Base-by-base conservation (phyloP, 2,113 vertebrate species). In the Haemorhous mexicanus region DNA sequence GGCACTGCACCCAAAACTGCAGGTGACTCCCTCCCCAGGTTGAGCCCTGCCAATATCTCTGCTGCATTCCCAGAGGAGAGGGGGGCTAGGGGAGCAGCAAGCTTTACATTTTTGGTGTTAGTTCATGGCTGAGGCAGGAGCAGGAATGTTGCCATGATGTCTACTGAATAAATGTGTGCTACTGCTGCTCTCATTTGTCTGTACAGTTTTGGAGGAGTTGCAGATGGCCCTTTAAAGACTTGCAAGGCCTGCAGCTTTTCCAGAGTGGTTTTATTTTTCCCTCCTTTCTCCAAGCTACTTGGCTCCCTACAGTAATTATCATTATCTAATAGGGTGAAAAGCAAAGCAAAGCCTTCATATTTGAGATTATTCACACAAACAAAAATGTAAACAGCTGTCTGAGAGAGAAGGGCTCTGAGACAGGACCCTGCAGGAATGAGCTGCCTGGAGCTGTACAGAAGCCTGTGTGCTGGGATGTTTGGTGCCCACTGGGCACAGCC, bases 331-430 rank as follows among this genome's bases (percentile, higher is more conserved):
- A 37, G 83, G 69, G 69, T 84, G 73, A 92, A 94, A 94, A 90
- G 95, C 61, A 87, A 93, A 91, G 82, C 55, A 30, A 80, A 95
- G 80, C 69, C 64, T 94, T 94, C 94, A 56, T 93, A 90, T 84
- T 84, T 96, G 85, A 96, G 92, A 96, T 97, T 94, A 89, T 96
- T 96, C 94, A 90, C 90, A 44, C 88, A 95, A 94, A 90, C 88
- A 86, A 59, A 93, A 96, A 96, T 93, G 95, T 95, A 95, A 96
- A 93, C 87, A 92, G 95, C 92, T 93, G 83, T 68, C 93, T 80
- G 85, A 87, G 53, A 83, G 62, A 79, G 30, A 32, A 61, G 70
- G 52, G 46, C 50, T 80, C 53, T 17, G 67, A 66, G 63, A 52
- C 73, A 80, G 77, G 66, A 52, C 35, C 73, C 44, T 56, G 77